Evolutionary conservation across 1,140 invertebrate species (phyloP), one percentile per base, ranked within the genome.

Genomic region (Pseudobourletiella spinata): DNA sequence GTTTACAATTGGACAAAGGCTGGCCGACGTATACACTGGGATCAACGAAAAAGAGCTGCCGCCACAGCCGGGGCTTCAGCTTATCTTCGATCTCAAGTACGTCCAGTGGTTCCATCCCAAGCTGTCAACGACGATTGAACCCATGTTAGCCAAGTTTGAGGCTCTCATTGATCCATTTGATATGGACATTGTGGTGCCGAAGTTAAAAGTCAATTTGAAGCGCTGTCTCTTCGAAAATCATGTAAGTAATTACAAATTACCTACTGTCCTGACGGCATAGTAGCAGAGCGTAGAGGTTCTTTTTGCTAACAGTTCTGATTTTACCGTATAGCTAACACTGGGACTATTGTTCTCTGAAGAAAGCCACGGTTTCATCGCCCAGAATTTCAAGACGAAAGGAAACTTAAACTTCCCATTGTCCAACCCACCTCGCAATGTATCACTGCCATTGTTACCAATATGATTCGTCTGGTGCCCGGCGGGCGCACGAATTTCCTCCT

Each of bases 351-450:
- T 67, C 54, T 67, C 68, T 1, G 68, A 70, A 57, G 68, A 70
- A 64, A 67, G 60, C 64, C 68, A 70, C 28, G 61, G 60, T 26
- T 70, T 70, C 42, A 62, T 70, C 11, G 68, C 68, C 30, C 68
- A 70, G 25, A 67, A 67, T 57, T 70, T 70, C 26, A 70, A 70
- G 57, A 70, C 68, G 1, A 70, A 70, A 44, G 54, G 61, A 29
- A 70, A 66, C 30, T 51, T 60, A 57, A 44, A 22, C 8, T 70
- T 63, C 44, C 63, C 65, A 28, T n/a, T 54, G 8, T 57, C 42
- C 2, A 65, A 57, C 42, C 18, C 43, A n/a, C 0, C 42, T 4
- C 35, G 56, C 15, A 3, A n/a, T 1, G 59, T 28, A 32, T 35
- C 46, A n/a, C 52, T 70, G n/a, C 68, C 68, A 54, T 30, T 70